A percentile compares a stretch with the other conserved stretches of the same genome.
Conservation (phyloP, 2,888 invertebrate species). For the Lampropteryx suffumata region DNA sequence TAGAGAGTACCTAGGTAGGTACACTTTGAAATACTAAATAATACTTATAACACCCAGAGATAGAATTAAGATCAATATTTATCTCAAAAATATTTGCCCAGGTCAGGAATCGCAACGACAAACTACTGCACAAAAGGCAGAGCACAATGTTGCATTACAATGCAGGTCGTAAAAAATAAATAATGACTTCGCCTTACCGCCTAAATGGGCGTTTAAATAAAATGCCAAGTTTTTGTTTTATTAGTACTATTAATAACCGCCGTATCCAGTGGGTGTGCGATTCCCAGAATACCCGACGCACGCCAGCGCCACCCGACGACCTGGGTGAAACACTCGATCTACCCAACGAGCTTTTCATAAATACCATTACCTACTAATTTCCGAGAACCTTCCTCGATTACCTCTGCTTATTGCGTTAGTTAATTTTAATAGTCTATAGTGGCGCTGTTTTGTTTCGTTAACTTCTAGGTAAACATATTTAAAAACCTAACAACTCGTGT, state of each 20-base stretch:
- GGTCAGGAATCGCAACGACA: no score
- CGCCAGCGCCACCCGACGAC: conserved; percentile 39
- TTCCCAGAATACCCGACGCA: conserved; percentile 75
- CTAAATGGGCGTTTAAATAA: conserved; percentile 10
- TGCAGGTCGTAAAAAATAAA: background rate
- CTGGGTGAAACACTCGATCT: conserved; percentile 39
- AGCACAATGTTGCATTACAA: background rate
- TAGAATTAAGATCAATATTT: no score
- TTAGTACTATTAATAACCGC: conserved; percentile 53
- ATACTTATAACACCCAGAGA: no score
- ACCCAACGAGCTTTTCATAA: conserved; percentile 59
- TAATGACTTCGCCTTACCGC: background rate
- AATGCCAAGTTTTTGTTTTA: conserved; percentile 20
- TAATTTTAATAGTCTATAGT: conserved; percentile 44
- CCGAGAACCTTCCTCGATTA: conserved; percentile 59
- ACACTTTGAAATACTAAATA: no score
- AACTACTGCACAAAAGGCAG: no score
- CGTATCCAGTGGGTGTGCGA: conserved; percentile 53
- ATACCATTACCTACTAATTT: conserved; percentile 62
- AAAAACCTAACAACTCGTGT: conserved; percentile 38
- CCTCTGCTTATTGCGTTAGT: conserved; percentile 44
- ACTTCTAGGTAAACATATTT: conserved; percentile 40
- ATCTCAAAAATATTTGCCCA: no score
- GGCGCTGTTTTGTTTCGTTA: conserved; percentile 38
- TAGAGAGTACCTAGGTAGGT: no score